Conservation (phyloP, 92 coral and sea anemone species). For the Bergia puertoricense region DNA sequence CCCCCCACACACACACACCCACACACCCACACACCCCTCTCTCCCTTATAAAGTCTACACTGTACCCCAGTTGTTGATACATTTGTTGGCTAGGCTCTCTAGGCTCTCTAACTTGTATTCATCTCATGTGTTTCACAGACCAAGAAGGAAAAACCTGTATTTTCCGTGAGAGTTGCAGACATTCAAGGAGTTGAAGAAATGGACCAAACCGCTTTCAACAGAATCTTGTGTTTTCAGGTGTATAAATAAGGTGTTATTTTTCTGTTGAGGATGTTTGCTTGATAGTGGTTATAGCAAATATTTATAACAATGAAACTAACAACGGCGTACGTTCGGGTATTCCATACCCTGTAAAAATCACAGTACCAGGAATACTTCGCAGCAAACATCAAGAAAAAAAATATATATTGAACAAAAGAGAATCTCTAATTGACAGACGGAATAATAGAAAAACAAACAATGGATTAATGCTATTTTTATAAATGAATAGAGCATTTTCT, state of each 20-base stretch:
- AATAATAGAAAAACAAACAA: no score
- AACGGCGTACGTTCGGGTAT: neutral
- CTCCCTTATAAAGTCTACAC: no score
- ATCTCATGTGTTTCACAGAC: constrained; percentile 48
- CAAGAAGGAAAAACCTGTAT: constrained; percentile 74
- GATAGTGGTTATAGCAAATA: neutral
- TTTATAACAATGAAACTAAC: neutral
- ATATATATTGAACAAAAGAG: no score
- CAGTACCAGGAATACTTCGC: no score
- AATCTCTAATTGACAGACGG: no score
- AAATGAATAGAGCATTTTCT: no score
- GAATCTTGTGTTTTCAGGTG: constrained; percentile 81
- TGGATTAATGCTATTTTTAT: no score
- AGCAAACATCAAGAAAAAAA: no score
- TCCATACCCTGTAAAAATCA: no score
- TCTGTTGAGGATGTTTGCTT: neutral
- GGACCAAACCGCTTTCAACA: constrained; percentile 70
- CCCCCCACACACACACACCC: no score
- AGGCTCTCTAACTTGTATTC: neutral
- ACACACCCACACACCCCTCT: no score
- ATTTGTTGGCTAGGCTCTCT: neutral
- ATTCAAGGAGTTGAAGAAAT: constrained; percentile 81
- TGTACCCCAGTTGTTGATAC: neutral
- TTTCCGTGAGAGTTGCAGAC: constrained; percentile 56
- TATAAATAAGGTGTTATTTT: neutral